Conservation (phyloP, 2,113 vertebrate genomes). For the Dromiciops gliroides region DNA sequence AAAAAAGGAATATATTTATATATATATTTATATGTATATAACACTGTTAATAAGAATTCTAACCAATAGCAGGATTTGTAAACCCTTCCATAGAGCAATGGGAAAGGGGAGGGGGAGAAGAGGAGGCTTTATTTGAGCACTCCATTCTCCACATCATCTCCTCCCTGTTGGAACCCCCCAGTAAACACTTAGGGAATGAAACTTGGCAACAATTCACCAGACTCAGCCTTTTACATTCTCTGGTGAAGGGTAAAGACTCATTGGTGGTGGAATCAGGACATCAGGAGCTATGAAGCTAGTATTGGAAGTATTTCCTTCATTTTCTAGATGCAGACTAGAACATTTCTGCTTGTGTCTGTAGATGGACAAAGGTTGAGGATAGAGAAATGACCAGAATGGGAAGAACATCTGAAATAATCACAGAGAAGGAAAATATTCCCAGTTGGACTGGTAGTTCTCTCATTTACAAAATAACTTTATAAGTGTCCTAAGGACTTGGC, state of each 20-base stretch:
- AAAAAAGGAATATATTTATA: constrained; percentile 87
- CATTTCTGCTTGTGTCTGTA: constrained; percentile 40
- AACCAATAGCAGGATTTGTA: constrained; percentile 79
- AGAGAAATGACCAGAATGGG: neutral
- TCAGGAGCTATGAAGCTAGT: constrained; percentile 49
- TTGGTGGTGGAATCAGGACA: constrained; percentile 27
- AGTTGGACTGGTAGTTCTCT: neutral
- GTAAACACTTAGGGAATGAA: constrained; percentile 60
- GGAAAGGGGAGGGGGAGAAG: constrained; percentile 70
- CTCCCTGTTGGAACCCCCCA: constrained; percentile 47
- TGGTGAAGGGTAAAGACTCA: constrained; percentile 55
- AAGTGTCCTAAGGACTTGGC: neutral
- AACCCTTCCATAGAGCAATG: constrained; percentile 80
- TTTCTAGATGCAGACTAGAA: constrained; percentile 40
- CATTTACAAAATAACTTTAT: constrained; percentile 29
- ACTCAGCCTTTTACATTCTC: constrained; percentile 37
- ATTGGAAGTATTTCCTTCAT: constrained; percentile 40
- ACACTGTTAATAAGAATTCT: constrained; percentile 88
- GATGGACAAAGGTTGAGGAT: constrained; percentile 20
- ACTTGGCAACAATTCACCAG: constrained; percentile 48
- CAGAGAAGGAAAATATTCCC: neutral
- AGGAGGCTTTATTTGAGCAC: constrained; percentile 14
- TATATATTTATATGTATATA: constrained; percentile 90
- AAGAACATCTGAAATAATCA: constrained; percentile 1
- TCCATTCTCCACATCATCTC: constrained; percentile 47